Evolutionary conservation across 2,113 vertebrate species (phyloP), one percentile per base, ranked within the genome.

Genomic region (Psettodes erumei): DNA sequence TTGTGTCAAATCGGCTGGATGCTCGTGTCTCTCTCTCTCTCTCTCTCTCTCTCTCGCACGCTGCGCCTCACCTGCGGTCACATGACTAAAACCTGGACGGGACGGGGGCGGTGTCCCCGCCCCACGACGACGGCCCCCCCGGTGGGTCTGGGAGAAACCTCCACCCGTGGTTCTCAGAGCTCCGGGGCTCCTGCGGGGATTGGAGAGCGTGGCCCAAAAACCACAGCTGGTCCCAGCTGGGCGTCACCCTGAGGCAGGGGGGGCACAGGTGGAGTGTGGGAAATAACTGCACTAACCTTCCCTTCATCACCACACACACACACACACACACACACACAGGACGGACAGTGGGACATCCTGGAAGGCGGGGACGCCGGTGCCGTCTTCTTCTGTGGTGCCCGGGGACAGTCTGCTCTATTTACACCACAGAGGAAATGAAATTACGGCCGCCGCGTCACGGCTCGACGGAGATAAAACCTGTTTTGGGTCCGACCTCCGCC

Each of bases 351-450:
- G n/a, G n/a, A n/a, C n/a, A n/a, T n/a, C n/a, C n/a, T n/a, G n/a
- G n/a, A n/a, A n/a, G n/a, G n/a, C n/a, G n/a, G n/a, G n/a, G n/a
- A n/a, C n/a, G n/a, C n/a, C n/a, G n/a, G n/a, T n/a, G n/a, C n/a
- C n/a, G n/a, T 12, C 51, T 69, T 81, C 55, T 68, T 78, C 81
- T 23, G 75, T 59, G 71, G 68, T 64, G 74, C 50, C 64, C 23
- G 18, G 21, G 61, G 63, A 0, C 55, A 16, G 35, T 55, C 60
- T 38, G 53, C 72, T 16, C 47, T 87, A 66, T 86, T 89, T 81
- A 85, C 82, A 65, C 71, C 69, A 82, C 81, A 84, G 56, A 23
- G 59, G 43, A 84, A 86, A 84, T 84, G 55, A 85, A 74, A 84
- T 85, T 21, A 85, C 53, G 66, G 19, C 61, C 4, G 56, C 64